Evolutionary conservation across 2,888 invertebrate genomes (phyloP), one percentile per base, ranked within the genome.

Genomic region (Petrolisthes cinctipes): DNA sequence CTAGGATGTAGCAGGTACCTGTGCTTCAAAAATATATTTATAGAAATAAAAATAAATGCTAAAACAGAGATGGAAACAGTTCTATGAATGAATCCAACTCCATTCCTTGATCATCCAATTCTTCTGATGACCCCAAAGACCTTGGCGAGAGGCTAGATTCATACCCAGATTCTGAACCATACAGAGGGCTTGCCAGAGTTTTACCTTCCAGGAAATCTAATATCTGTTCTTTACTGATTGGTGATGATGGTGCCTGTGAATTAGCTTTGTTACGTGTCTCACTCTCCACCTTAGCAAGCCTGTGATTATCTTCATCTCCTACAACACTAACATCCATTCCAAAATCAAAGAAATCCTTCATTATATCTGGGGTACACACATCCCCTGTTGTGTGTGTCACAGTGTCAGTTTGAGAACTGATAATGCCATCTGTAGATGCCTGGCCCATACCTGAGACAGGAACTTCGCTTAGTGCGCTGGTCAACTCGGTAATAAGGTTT

Each of bases 221-320:
- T 17, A 89, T 87, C 57, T 89, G 86, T 23, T 87, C 89, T 83
- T 89, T 89, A 51, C 80, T 88, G 17, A 89, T 79, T n/a, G 89
- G 87, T 23, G 89, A 89, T 66, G 84, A 37, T 71, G 81, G 71
- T 68, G 82, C 57, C 20, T 53, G 5, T 20, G n/a, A 17, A n/a
- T 53, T 71, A 61, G n/a, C 20, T 17, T 14, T 57, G 17, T 17
- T 66, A 61, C 11, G 20, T 51, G 80, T 0, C 3, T 54, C 53
- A 51, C 53, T 76, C 20, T 17, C 37, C 51, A 23, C 23, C 37
- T 76, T 6, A 76, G 4, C 37, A 7, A 51, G 17, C 17, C 51
- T 17, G 6, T 37, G 66, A n/a, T 4, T 53, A 7, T 7, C 23
- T 85, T 14, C 71, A 20, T 17, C 5, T 81, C 14, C 61, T 66